Conservation (phyloP, 2,113 vertebrate genomes). For the Aptenodytes patagonicus region DNA sequence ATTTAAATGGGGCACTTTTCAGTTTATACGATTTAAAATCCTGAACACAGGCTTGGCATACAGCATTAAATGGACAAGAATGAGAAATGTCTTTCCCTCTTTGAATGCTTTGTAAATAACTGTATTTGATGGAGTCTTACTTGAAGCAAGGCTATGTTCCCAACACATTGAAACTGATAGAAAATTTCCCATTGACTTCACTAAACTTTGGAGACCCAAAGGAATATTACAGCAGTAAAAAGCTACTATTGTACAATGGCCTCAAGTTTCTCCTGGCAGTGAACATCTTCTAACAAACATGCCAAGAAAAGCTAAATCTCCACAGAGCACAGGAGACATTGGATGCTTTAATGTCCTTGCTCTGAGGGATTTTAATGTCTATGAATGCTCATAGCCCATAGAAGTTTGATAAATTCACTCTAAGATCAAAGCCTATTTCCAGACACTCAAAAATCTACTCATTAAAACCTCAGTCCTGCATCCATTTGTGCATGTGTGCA, state of each 20-base stretch:
- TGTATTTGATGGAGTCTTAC: not conserved
- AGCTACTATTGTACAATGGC: not conserved
- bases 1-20: not conserved
- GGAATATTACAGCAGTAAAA: not conserved
- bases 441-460: not conserved
- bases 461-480: not conserved
- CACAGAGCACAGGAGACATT: not conserved
- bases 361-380: not conserved
- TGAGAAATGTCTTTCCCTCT: not conserved
- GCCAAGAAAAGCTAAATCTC: conserved; percentile 1
- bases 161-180: not conserved
- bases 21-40: not conserved
- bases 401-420: not conserved
- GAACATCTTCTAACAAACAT: not conserved
- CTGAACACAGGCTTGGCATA: not conserved
- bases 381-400: not conserved
- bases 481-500: not conserved
- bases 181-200: not conserved
- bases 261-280: not conserved
- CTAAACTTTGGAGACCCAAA: not conserved
- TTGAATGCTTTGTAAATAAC: not conserved
- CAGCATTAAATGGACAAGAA: not conserved
- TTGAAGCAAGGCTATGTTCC: not conserved
- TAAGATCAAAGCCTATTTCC: conserved; percentile 7
- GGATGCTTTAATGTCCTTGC: not conserved